Evolutionary conservation across 1,140 invertebrate species (phyloP).

Genomic region (Pteromalus puparum): DNA sequence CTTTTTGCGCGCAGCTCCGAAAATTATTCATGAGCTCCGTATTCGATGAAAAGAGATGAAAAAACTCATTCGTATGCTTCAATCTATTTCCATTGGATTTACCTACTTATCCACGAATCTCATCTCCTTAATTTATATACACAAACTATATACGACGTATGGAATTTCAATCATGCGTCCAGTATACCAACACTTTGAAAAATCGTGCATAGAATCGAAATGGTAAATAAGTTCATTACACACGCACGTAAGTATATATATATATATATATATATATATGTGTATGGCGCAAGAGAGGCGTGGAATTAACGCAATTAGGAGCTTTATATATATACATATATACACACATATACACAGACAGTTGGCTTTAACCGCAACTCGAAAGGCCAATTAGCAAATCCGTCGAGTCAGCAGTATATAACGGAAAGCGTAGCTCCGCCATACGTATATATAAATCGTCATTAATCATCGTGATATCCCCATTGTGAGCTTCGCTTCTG

Average conservation of each 20-base stretch:
- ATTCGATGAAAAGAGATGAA: no score
- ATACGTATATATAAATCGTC: background rate
- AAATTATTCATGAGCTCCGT: background rate
- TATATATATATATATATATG: no score
- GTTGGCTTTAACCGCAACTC: background rate
- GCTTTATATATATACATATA: no score
- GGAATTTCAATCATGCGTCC: no score
- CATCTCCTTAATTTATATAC: background rate
- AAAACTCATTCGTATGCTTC: no score
- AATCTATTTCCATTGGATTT: no score
- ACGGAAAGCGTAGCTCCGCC: background rate
- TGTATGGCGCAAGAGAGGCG: background rate
- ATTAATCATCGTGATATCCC: constrained; percentile 42
- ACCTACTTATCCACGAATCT: background rate
- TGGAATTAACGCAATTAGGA: constrained; percentile 43
- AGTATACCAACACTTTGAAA: no score
- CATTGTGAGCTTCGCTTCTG: background rate
- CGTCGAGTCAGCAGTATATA: constrained; percentile 36
- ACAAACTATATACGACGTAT: no score
- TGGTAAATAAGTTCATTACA: background rate
- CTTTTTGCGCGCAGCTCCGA: background rate
- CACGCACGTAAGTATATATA: no score
- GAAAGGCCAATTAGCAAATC: constrained; percentile 49
- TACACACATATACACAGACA: background rate
- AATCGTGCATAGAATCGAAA: no score